A percentile compares a stretch with the other conserved stretches of the same genome.
These are phyloP conservation scores for Aethes cnicana DNA, from an alignment of 2,888 invertebrate species.

Conservation along the genomic window DNA sequence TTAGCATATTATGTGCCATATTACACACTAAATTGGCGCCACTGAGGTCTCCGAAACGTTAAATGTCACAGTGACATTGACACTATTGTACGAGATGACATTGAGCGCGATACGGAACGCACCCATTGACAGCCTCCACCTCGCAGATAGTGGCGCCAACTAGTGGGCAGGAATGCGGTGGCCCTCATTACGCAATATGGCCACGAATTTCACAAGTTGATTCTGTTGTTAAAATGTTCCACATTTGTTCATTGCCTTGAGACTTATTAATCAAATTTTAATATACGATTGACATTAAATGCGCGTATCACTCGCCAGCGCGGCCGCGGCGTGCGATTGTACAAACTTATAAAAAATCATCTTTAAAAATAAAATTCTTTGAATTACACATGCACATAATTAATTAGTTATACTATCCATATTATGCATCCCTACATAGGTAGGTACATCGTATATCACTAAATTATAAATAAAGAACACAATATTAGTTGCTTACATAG, in stretches of 20 bases:
- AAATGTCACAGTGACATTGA: too few relatives aligned
- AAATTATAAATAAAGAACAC: slow-evolving; percentile 49
- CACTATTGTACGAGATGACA: too few relatives aligned
- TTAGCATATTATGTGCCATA: too few relatives aligned
- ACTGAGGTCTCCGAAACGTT: too few relatives aligned
- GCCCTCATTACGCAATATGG: too few relatives aligned
- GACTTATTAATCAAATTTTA: slow-evolving; percentile 15
- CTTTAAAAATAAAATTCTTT: slow-evolving; percentile 26
- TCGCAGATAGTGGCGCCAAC: too few relatives aligned
- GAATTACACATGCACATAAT: slow-evolving; percentile 39
- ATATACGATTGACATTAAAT: slow-evolving; percentile 34
- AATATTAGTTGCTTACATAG: slow-evolving; percentile 48
- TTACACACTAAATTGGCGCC: too few relatives aligned
- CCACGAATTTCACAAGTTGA: slow-evolving; percentile 42
- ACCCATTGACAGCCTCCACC: too few relatives aligned
- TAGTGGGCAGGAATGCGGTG: too few relatives aligned
- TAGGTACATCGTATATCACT: slow-evolving; percentile 15
- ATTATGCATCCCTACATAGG: slow-evolving; percentile 24
- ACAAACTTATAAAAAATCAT: slow-evolving; percentile 34
- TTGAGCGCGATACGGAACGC: too few relatives aligned
- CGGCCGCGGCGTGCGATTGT: slow-evolving; percentile 10
- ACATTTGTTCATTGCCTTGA: slow-evolving; percentile 32
- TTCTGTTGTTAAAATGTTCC: slow-evolving; percentile 33
- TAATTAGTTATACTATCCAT: slow-evolving; percentile 40
- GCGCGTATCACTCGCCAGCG: slow-evolving; percentile 43